Evolutionary conservation across 2,113 vertebrate genomes (phyloP), one percentile per base, ranked within the genome.

Genomic region (Silurus meridionalis): DNA sequence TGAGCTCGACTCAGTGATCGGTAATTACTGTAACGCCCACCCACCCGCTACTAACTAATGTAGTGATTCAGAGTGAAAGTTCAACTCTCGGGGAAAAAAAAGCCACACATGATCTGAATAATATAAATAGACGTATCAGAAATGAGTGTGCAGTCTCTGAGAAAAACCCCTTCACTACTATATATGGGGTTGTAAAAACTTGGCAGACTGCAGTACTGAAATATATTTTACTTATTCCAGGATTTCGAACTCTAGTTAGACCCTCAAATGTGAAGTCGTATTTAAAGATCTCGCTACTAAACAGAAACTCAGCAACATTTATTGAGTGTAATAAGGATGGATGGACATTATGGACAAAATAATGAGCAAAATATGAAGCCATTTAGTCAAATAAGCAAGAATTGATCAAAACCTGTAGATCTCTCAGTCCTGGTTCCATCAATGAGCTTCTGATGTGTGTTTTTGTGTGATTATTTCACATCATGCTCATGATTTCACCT

Each of bases 1-100:
- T 99, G 94, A 48, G 2, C 48, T 4, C 21, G 10, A 37, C 5
- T n/a, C 6, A 9, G 3, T 19, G 28, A 10, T 52, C 9, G n/a
- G 19, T 52, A 21, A 23, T n/a, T 75, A 37, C 37, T 37, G 37
- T 1, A 6, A 50, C 15, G 52, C 25, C 19, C 37, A 10, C 3
- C 15, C 15, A 2, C 6, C 17, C 10, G 46, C 2, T 5, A 5
- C 53, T 21, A n/a, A 1, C 2, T 25, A 2, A 55, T 55, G 5
- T n/a, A 25, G 50, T 77, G 52, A 11, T 25, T 25, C 21, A n/a
- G 23, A 53, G 74, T 25, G 11, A 77, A 55, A 53, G 10, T n/a
- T 53, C 4, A 55, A 77, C 21, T 53, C n/a, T 55, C 9, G 6
- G 23, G 7, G 11, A 6, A 67, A 23, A 75, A 23, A 53, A 78